Percentiles rank a stretch among this genome's conserved stretches.
Evolutionary conservation across 30 jellyfish, hydroid and myxozoan genomes (phyloP).

Genomic region (Rhopilema esculentum): DNA sequence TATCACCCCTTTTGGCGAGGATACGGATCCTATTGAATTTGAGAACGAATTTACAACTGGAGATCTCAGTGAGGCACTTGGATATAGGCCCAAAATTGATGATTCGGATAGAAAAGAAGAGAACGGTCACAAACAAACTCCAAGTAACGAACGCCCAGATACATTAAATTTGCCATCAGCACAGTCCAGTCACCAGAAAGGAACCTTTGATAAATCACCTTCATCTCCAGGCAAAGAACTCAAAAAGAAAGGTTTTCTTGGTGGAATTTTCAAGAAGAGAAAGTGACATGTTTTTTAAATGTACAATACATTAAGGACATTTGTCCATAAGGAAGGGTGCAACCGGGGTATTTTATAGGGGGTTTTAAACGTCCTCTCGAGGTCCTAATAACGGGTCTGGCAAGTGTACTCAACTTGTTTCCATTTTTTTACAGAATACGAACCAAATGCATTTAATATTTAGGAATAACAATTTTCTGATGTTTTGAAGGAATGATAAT

Average conservation of each 20-base stretch:
- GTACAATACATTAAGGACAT: background rate
- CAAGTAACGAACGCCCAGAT: background rate
- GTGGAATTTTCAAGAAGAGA: constrained; percentile 67
- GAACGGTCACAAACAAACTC: background rate
- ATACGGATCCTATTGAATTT: background rate
- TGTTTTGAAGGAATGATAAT: no score
- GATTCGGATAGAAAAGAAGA: background rate
- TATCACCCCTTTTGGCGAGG: constrained; percentile 63
- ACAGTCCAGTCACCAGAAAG: background rate
- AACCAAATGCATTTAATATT: no score
- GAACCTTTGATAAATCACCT: constrained; percentile 30
- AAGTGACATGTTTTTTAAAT: background rate
- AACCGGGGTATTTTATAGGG: no score
- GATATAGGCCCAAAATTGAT: constrained; percentile 15
- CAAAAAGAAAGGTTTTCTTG: constrained; percentile 59
- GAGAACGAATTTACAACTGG: constrained; percentile 26
- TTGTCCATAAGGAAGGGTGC: no score
- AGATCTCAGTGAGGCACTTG: constrained; percentile 15
- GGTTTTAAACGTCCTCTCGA: no score
- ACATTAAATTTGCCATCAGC: background rate
- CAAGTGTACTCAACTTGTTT: no score
- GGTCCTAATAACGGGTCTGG: no score
- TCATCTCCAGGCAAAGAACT: constrained; percentile 55
- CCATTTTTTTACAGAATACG: no score
- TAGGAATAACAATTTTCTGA: no score